A percentile compares a stretch with the other conserved stretches of the same genome.
phyloP scores from a whole-genome alignment of 2,113 vertebrate species.

The Eleginops maclovinus region DNA sequence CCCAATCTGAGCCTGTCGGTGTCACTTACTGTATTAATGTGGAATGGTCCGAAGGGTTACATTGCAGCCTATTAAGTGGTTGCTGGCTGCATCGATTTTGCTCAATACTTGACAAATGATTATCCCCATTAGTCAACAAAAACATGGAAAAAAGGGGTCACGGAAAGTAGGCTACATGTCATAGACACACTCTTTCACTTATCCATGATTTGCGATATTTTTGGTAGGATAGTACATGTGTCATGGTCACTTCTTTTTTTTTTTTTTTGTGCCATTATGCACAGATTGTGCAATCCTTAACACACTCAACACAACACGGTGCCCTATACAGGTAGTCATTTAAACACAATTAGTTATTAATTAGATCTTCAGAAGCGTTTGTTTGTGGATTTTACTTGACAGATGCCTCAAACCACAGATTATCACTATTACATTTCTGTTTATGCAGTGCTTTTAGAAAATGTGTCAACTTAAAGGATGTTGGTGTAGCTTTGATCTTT shows the following conservation, averaged over 20 bases:
- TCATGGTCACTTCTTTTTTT: no score
- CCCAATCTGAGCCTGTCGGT: no score
- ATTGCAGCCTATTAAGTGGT: neutral
- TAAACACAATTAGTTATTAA: neutral
- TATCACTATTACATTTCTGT: neutral
- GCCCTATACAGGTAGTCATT: neutral
- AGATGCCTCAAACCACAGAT: neutral
- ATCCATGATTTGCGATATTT: no score
- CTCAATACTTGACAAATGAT: no score
- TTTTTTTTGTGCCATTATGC: no score
- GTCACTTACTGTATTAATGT: neutral
- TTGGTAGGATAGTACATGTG: no score
- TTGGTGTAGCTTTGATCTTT: neutral
- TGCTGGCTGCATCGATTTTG: no score
- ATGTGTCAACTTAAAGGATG: neutral
- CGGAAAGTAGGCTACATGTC: neutral
- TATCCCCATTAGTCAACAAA: neutral
- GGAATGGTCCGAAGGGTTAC: neutral
- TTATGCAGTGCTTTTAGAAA: neutral
- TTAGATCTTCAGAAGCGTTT: neutral
- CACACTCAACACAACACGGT: no score
- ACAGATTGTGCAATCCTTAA: no score
- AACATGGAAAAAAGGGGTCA: neutral
- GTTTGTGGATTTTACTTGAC: neutral
- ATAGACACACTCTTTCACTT: neutral